These are phyloP conservation scores for Leontopithecus rosalia DNA, from an alignment of 2,797 vertebrate species.

Conservation along the genomic window DNA sequence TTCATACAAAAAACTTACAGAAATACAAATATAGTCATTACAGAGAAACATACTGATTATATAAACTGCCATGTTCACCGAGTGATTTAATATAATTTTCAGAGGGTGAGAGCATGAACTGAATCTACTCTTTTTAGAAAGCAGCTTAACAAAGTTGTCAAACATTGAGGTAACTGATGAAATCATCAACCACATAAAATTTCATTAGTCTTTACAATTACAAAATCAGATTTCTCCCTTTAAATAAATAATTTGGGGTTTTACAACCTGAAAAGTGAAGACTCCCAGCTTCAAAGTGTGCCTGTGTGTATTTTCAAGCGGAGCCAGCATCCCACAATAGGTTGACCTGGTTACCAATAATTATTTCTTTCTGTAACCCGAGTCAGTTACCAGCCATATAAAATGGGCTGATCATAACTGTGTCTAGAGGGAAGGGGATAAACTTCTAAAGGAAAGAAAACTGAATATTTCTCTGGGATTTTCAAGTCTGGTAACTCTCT, in stretches of 20 bases:
- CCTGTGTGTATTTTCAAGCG: background rate
- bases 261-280: slow-evolving; percentile 36
- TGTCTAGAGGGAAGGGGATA: slow-evolving; percentile 21
- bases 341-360: slow-evolving; percentile 12
- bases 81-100: slow-evolving; percentile 8
- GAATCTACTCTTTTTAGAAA: slow-evolving; percentile 18
- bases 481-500: background rate
- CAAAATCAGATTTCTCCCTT: slow-evolving; percentile 3
- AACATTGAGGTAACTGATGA: background rate
- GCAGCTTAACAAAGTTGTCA: background rate
- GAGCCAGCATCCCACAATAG: background rate
- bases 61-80: background rate
- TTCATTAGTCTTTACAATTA: background rate
- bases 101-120: background rate
- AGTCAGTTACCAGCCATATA: background rate
- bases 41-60: background rate
- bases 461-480: background rate
- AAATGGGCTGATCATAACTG: background rate
- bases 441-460: slow-evolving; percentile 27
- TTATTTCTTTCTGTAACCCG: slow-evolving; percentile 20
- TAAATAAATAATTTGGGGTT: background rate
- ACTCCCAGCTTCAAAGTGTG: slow-evolving; percentile 28
- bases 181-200: background rate
- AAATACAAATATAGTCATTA: background rate
- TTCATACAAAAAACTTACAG: background rate